Evolutionary conservation across 1,140 invertebrate species (phyloP).

Genomic region (Sesamia nonagrioides): DNA sequence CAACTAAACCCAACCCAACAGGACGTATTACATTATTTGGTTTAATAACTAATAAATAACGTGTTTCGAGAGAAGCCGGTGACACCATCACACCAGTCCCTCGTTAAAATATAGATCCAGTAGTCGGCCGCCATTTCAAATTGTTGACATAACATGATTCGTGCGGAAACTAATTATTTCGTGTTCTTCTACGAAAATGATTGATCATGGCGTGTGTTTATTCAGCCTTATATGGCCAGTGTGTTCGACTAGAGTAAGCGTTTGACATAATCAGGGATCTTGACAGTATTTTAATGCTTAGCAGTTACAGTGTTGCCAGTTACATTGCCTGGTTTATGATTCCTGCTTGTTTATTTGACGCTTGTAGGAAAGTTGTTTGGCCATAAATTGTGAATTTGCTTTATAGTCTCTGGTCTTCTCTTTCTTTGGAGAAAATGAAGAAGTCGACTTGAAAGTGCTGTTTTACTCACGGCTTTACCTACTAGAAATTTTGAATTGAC

Average conservation of each 20-base stretch:
- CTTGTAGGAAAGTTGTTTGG: neutral
- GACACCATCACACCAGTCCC: constrained; percentile 14
- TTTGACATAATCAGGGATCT: constrained; percentile 42
- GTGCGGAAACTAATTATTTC: constrained; percentile 50
- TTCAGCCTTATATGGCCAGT: constrained; percentile 31
- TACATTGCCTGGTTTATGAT: neutral
- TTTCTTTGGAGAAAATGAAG: neutral
- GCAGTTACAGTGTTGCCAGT: neutral
- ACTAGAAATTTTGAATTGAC: neutral
- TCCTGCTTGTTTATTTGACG: neutral
- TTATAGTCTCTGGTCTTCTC: neutral
- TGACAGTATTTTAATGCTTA: constrained; percentile 10
- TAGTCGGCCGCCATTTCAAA: constrained; percentile 51
- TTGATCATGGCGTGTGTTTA: constrained; percentile 51
- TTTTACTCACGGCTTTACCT: neutral
- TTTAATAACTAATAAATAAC: constrained; percentile 29
- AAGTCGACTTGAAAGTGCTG: neutral
- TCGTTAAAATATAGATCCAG: constrained; percentile 41
- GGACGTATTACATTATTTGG: constrained; percentile 48
- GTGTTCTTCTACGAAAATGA: constrained; percentile 46
- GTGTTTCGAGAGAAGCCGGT: constrained; percentile 11
- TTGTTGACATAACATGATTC: constrained; percentile 48
- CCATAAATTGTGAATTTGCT: constrained; percentile 2
- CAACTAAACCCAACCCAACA: constrained; percentile 33
- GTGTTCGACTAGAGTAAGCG: neutral